Conservation (phyloP, 2,888 invertebrate species). For the Poecilus cupreus region DNA sequence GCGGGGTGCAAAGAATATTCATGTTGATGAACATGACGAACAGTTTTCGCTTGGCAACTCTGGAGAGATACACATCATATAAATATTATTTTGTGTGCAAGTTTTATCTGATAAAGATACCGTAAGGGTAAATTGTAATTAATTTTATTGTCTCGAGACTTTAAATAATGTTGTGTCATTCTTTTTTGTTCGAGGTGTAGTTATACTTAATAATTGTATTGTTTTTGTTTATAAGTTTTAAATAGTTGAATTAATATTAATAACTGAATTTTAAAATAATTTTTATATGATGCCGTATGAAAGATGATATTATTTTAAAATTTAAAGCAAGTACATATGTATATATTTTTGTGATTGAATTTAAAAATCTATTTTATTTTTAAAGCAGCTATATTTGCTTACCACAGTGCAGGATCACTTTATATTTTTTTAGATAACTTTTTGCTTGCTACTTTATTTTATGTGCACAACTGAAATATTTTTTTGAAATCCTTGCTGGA, state of each 20-base stretch:
- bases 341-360: slow-evolving; percentile 23
- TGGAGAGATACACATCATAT: slow-evolving; percentile 43
- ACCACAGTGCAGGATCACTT: slow-evolving; percentile 23
- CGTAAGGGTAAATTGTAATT: neutral
- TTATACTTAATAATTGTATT: neutral
- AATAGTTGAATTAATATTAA: neutral
- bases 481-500: slow-evolving; percentile 12
- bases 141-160: neutral
- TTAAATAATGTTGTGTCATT: neutral
- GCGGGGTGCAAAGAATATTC: slow-evolving; percentile 38
- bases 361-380: neutral
- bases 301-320: slow-evolving; percentile 18
- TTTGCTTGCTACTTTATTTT: slow-evolving; percentile 7
- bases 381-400: slow-evolving; percentile 14
- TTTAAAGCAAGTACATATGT: neutral
- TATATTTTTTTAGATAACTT: slow-evolving; percentile 18
- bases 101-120: neutral
- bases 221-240: neutral
- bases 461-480: neutral
- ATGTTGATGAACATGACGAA: slow-evolving; percentile 29
- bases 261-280: slow-evolving; percentile 24
- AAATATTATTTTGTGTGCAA: slow-evolving; percentile 36
- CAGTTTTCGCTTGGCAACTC: slow-evolving; percentile 26
- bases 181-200: neutral
- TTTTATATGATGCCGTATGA: slow-evolving; percentile 32